phyloP scores from a whole-genome alignment of 92 coral and sea anemone species.

The Virgularia gustaviana region DNA sequence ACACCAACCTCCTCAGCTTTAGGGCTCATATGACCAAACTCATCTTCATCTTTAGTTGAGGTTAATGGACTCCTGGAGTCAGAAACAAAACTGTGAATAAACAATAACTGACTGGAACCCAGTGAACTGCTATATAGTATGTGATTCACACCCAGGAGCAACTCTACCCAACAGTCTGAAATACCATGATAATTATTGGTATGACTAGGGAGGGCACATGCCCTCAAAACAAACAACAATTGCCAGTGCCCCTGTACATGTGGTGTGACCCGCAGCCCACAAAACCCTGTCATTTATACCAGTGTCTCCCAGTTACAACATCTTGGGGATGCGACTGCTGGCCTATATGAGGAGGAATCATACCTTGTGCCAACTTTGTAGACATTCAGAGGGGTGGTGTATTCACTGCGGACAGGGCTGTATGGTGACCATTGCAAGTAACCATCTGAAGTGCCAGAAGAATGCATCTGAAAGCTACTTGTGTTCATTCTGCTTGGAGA shows the following conservation, averaged over 20 bases:
- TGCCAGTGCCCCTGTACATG: no score
- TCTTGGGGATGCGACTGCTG: no score
- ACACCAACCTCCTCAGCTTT: slow-evolving; percentile 93
- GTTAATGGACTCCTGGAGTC: slow-evolving; percentile 73
- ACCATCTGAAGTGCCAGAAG: slow-evolving; percentile 31
- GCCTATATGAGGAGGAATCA: no score
- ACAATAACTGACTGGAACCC: not conserved
- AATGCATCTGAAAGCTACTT: not conserved
- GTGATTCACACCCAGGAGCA: not conserved
- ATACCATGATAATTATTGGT: no score
- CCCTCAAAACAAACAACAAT: no score
- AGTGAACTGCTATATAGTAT: not conserved
- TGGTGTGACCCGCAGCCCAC: no score
- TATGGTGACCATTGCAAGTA: slow-evolving; percentile 74
- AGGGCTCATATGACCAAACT: slow-evolving; percentile 73
- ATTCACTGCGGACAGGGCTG: slow-evolving; percentile 54
- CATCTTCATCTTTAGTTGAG: slow-evolving; percentile 81
- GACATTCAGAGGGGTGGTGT: slow-evolving; percentile 82
- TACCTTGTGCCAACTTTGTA: slow-evolving; percentile 95
- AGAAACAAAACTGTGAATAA: not conserved
- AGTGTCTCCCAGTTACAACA: no score
- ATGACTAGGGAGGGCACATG: no score
- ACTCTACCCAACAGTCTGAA: no score
- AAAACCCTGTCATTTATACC: no score
- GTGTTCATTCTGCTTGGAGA: slow-evolving; percentile 1